phyloP scores from a whole-genome alignment of 2,888 invertebrate species.

The Synergus laeviventris region DNA sequence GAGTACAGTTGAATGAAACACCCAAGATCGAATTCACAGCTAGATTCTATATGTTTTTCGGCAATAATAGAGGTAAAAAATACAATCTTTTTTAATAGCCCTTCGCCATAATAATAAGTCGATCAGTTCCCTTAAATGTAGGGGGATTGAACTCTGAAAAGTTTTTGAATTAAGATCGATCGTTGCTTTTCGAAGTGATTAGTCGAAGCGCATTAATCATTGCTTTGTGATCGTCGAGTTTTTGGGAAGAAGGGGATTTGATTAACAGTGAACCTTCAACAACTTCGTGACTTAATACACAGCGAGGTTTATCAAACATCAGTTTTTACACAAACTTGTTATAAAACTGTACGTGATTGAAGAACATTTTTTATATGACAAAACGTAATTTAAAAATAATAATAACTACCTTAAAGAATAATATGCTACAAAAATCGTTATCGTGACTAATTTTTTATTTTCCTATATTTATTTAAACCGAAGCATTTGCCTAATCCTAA shows the following conservation, averaged over 20 bases:
- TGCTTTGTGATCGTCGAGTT: neutral
- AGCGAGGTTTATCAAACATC: neutral
- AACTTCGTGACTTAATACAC: neutral
- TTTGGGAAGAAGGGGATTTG: neutral
- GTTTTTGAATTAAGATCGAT: conserved; percentile 46
- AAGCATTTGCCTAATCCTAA: no score
- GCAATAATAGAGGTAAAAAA: neutral
- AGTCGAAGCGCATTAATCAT: conserved; percentile 42
- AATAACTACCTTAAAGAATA: no score
- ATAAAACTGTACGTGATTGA: neutral
- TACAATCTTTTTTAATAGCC: neutral
- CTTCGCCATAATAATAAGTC: neutral
- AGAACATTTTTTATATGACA: neutral
- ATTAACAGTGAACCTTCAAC: neutral
- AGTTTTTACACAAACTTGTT: neutral
- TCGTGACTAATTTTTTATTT: no score
- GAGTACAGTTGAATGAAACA: no score
- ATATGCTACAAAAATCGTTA: no score
- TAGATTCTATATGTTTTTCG: no score
- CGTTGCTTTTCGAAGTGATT: conserved; percentile 37
- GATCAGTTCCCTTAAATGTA: conserved; percentile 1
- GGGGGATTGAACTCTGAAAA: neutral
- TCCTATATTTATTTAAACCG: no score
- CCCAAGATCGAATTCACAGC: no score
- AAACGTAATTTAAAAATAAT: no score